A percentile compares a stretch with the other conserved stretches of the same genome.
Conservation (phyloP, 2,888 invertebrate species). For the Dryococelus australis region DNA sequence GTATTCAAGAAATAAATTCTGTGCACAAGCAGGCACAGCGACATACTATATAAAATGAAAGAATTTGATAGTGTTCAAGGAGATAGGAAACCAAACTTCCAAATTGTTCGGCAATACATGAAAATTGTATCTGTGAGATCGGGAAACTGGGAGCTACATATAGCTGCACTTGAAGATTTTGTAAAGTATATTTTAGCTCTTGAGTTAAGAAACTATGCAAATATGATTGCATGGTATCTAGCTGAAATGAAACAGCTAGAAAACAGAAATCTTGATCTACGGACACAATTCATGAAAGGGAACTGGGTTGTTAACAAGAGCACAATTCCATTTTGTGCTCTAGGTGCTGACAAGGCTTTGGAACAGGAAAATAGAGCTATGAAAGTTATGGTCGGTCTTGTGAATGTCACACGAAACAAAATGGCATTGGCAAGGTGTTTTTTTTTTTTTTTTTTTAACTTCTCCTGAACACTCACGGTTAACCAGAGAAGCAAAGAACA, state of each 20-base stretch:
- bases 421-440: background rate
- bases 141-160: conserved; percentile 30
- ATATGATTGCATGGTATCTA: conserved; percentile 31
- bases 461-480: background rate
- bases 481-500: too few species aligned
- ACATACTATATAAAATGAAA: background rate
- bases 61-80: conserved; percentile 12
- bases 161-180: conserved; percentile 20
- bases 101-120: conserved; percentile 21
- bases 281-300: conserved; percentile 22
- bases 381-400: background rate
- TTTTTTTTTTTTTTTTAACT: background rate
- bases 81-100: background rate
- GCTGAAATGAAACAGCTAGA: conserved; percentile 20
- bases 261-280: background rate
- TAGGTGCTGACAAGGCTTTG: background rate
- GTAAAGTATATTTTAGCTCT: conserved; percentile 34
- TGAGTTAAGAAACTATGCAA: conserved; percentile 33
- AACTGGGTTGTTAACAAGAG: conserved; percentile 36
- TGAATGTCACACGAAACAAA: background rate
- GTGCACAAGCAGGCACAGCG: background rate
- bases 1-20: background rate
- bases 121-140: conserved; percentile 26
- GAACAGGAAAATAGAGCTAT: conserved; percentile 28
- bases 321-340: conserved; percentile 20